Conservation (phyloP, 1,140 invertebrate genomes). For the Caerostris darwini region DNA sequence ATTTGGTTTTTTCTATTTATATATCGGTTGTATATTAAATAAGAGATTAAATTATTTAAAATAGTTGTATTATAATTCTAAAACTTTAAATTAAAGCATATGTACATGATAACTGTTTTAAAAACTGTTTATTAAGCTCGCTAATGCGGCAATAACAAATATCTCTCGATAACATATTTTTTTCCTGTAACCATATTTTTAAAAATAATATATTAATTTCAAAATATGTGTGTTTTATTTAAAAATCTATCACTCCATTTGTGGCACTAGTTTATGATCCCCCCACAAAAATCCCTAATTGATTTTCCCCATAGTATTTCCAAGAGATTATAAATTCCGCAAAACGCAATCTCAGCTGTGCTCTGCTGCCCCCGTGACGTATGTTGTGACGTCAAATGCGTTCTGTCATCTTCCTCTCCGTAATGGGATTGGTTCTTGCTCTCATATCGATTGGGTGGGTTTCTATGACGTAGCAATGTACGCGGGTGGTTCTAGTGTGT, state of each 20-base stretch:
- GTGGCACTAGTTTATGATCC: background rate
- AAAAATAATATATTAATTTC: background rate
- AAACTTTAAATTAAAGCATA: no score
- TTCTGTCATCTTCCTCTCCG: constrained; percentile 35
- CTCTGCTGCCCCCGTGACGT: constrained; percentile 52
- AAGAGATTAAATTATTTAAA: no score
- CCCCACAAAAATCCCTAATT: background rate
- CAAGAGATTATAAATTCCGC: constrained; percentile 28
- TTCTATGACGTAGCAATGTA: constrained; percentile 58
- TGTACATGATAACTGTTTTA: no score
- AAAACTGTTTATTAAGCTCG: no score
- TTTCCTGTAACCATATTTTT: background rate
- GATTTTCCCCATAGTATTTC: constrained; percentile 25
- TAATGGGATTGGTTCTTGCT: constrained; percentile 37
- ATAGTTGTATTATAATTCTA: no score
- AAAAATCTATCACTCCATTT: background rate
- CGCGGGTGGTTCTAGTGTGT: constrained; percentile 42
- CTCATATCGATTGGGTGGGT: constrained; percentile 52
- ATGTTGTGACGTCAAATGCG: constrained; percentile 51
- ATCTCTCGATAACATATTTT: background rate
- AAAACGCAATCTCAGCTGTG: constrained; percentile 65
- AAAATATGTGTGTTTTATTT: background rate
- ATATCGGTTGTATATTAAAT: no score
- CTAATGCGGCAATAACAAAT: no score
- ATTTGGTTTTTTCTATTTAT: no score